These are phyloP conservation scores for Drosophila incognita DNA, from an alignment of 2,888 invertebrate genomes.

Conservation along the genomic window DNA sequence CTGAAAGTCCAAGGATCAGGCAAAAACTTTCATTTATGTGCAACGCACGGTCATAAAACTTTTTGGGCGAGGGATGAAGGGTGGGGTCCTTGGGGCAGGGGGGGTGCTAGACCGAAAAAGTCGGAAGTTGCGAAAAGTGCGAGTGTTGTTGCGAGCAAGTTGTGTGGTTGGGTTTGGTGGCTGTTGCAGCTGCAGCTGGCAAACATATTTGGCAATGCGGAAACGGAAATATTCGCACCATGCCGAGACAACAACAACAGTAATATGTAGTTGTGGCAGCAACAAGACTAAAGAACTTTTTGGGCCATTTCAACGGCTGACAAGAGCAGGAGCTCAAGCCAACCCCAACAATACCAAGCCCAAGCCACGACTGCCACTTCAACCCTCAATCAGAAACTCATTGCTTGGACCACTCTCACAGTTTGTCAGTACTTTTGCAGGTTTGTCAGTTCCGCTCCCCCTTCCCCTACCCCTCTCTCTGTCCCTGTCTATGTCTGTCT, in stretches of 20 bases:
- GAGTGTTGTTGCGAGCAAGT: conserved; percentile 59
- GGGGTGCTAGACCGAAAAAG: conserved; percentile 32
- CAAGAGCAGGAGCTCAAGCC: conserved; percentile 28
- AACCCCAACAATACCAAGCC: conserved; percentile 1
- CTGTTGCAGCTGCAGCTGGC: conserved; percentile 58
- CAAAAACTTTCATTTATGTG: conserved; percentile 77
- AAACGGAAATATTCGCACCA: conserved; percentile 82
- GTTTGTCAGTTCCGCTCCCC: conserved; percentile 52
- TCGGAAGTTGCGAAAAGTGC: conserved; percentile 74
- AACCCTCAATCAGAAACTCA: conserved; percentile 35
- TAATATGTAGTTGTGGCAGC: conserved; percentile 2
- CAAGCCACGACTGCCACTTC: background rate
- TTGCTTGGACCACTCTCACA: conserved; percentile 58
- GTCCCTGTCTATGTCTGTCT: background rate
- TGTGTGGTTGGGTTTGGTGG: background rate
- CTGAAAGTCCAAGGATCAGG: conserved; percentile 53
- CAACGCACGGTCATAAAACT: conserved; percentile 78
- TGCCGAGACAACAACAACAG: conserved; percentile 62
- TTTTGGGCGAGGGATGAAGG: conserved; percentile 14
- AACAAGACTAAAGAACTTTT: conserved; percentile 54
- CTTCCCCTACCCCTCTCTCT: background rate
- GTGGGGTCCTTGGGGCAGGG: background rate
- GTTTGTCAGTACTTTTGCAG: conserved; percentile 68
- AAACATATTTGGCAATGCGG: conserved; percentile 80
- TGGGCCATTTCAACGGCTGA: conserved; percentile 71